phyloP scores from a whole-genome alignment of 2,113 vertebrate genomes.

The Lepus americanus region DNA sequence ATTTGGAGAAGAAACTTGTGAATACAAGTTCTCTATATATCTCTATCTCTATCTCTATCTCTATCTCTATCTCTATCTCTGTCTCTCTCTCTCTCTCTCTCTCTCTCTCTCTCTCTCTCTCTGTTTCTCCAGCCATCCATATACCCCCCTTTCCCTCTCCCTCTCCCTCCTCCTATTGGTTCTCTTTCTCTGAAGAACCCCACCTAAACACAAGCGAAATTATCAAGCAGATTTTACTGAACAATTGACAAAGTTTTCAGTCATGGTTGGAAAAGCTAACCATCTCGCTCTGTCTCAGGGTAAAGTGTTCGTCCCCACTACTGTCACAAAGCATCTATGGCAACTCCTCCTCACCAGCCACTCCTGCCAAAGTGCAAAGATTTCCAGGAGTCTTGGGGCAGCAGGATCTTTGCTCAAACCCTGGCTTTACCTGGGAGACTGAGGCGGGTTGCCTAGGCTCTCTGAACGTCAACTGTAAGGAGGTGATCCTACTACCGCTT shows the following conservation, averaged over 20 bases:
- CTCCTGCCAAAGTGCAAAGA: background rate
- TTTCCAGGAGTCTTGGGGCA: background rate
- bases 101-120: too few relatives aligned
- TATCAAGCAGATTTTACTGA: background rate
- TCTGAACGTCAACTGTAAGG: background rate
- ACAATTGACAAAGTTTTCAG: background rate
- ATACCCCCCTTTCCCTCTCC: too few relatives aligned
- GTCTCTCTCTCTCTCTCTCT: too few relatives aligned
- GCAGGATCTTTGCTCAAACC: background rate
- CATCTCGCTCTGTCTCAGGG: background rate
- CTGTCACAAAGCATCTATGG: background rate
- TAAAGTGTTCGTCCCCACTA: background rate
- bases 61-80: too few relatives aligned
- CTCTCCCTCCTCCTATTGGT: background rate
- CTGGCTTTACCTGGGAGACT: background rate
- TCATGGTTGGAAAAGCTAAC: background rate
- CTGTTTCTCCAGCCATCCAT: too few relatives aligned
- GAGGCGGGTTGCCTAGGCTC: too few relatives aligned
- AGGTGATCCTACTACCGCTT: background rate
- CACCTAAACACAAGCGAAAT: background rate
- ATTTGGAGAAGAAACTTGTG: too few relatives aligned
- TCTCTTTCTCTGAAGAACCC: background rate
- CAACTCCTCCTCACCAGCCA: background rate
- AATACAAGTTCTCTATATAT: too few relatives aligned
- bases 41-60: too few relatives aligned